These are phyloP conservation scores for Hydrozoanthus tunicans DNA, from an alignment of 64 coral and sea anemone genomes.

Conservation along the genomic window DNA sequence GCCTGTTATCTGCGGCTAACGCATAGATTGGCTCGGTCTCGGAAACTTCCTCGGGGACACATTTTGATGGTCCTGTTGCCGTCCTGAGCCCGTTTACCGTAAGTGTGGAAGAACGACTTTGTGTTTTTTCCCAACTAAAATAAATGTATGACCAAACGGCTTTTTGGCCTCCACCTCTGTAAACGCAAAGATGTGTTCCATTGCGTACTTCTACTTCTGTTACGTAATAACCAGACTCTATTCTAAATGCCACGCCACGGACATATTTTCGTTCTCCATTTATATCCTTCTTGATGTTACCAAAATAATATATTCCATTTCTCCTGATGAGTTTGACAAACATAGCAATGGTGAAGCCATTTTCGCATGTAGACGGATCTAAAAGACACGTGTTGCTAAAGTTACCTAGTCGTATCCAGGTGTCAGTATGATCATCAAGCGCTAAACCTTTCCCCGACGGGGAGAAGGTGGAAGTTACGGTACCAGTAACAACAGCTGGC, in stretches of 20 bases:
- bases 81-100: not conserved
- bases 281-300: not conserved
- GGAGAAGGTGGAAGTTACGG: not conserved
- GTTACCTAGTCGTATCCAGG: constrained; percentile 20
- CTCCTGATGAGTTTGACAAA: constrained; percentile 33
- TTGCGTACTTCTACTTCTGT: constrained; percentile 21
- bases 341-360: constrained; percentile 43
- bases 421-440: not conserved
- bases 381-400: constrained; percentile 25
- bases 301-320: not conserved
- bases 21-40: not conserved
- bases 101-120: not conserved
- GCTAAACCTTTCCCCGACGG: constrained; percentile 31
- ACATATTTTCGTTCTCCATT: not conserved
- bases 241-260: constrained; percentile 7
- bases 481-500: not conserved
- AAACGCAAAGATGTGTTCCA: constrained; percentile 16
- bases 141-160: constrained; percentile 12
- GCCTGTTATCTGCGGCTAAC: not conserved
- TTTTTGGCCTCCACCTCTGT: not conserved
- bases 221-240: not conserved
- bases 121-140: constrained; percentile 8
- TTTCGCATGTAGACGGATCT: constrained; percentile 40
- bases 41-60: not conserved
- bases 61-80: not conserved